Evolutionary conservation across 2,113 vertebrate genomes (phyloP), one percentile per base, ranked within the genome.

Genomic region (Grammomys dolichurus): DNA sequence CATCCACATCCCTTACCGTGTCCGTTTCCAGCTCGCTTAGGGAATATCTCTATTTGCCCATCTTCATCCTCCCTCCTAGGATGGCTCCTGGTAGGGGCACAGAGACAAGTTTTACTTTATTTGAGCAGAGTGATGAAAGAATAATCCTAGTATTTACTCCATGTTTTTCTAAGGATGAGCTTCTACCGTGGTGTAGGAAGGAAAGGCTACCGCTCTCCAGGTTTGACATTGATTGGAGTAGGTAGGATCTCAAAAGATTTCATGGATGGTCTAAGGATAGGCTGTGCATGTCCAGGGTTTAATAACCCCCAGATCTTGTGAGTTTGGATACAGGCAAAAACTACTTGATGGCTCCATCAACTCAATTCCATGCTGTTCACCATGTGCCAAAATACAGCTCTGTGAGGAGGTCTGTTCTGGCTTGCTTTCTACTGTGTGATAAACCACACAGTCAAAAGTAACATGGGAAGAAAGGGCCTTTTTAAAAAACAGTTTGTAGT

Each of bases 261-360:
- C 2, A 0, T 14, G 26, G 36, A 40, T 70, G n/a, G 26, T 12
- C 67, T 36, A 13, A 8, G 54, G 48, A 82, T 36, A 78, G 46
- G 16, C 48, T 73, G n/a, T 43, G n/a, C 19, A 65, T 65, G 3
- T 11, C 65, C 36, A 51, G 75, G 17, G 16, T 63, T 48, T 89
- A 10, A 60, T 19, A n/a, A 17, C 3, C 0, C 9, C 0, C 28
- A 63, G 77, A 22, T 60, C 46, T 3, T n/a, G 14, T 16, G 48
- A 16, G 13, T 58, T 46, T 58, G 9, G 43, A 22, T 4, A 17
- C 31, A 84, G 69, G 5, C 43, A 28, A 90, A 48, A 31, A 43
- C 72, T 13, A 36, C 13, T 65, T 0, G 26, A 36, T 86, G 72
- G n/a, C 72, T 73, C 72, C 20, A 43, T 67, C 26, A 63, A 11